phyloP scores from a whole-genome alignment of 1,140 invertebrate species.

The Chionoecetes opilio region DNA sequence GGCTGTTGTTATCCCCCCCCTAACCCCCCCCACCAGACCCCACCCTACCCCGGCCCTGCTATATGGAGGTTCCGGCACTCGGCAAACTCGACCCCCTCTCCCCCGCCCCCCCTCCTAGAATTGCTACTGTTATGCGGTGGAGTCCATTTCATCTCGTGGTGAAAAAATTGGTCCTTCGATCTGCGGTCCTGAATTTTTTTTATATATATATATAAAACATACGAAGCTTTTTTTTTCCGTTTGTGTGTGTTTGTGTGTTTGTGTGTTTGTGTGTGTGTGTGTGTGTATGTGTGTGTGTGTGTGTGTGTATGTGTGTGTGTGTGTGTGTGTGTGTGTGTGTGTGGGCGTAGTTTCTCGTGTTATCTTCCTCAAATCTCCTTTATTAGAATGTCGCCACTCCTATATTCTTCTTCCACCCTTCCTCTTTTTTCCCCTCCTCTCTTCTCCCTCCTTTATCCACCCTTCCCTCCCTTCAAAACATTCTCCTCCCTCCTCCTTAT shows the following conservation, averaged over 20 bases:
- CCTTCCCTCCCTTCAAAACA: no score
- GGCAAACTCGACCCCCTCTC: not conserved
- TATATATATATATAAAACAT: no score
- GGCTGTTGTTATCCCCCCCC: not conserved
- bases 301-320: not conserved
- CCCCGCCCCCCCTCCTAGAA: not conserved
- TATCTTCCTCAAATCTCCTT: no score
- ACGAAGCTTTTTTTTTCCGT: not conserved
- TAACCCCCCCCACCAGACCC: not conserved
- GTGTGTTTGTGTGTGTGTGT: not conserved
- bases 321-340: constrained; percentile 8
- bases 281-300: not conserved
- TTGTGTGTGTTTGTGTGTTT: not conserved
- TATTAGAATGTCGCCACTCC: no score
- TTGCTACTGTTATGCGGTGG: not conserved
- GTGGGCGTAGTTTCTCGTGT: not conserved
- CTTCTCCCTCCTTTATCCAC: no score
- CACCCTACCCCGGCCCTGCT: not conserved
- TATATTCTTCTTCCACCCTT: no score
- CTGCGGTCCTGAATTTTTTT: no score
- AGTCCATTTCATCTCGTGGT: not conserved
- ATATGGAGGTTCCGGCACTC: no score
- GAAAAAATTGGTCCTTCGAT: no score
- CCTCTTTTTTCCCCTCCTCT: no score
- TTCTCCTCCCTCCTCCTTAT: no score